Evolutionary conservation across 2,113 vertebrate species (phyloP), one percentile per base, ranked within the genome.

Genomic region (Dicaeum eximium): DNA sequence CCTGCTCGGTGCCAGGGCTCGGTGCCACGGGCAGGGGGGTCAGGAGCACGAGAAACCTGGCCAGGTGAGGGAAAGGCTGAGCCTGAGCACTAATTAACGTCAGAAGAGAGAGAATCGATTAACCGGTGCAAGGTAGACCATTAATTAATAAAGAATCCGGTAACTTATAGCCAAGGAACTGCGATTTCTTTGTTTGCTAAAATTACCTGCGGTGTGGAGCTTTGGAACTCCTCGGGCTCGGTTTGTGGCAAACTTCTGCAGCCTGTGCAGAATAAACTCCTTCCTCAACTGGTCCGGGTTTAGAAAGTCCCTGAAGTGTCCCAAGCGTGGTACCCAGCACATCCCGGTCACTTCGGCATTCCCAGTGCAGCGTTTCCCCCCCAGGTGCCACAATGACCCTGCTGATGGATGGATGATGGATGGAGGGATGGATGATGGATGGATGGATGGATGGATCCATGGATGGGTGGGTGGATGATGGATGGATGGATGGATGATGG

Each of bases 281-380:
- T 15, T 64, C n/a, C 42, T 4, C n/a, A n/a, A n/a, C n/a, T n/a
- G n/a, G n/a, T n/a, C 37, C 2, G 18, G 4, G 42, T 8, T 48
- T 2, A 3, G 5, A 23, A 18, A 24, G 23, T 23, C n/a, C 56
- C 67, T 1, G 0, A 37, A 5, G 0, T 45, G 40, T 3, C 57
- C 7, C 70, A 70, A 2, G n/a, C n/a, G n/a, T n/a, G n/a, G n/a
- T n/a, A n/a, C n/a, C n/a, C n/a, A n/a, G n/a, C n/a, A n/a, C n/a
- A n/a, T n/a, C n/a, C n/a, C n/a, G n/a, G n/a, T n/a, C n/a, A n/a
- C n/a, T n/a, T n/a, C n/a, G n/a, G n/a, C n/a, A n/a, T n/a, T n/a
- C n/a, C n/a, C n/a, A n/a, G n/a, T n/a, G n/a, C n/a, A n/a, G n/a
- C n/a, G n/a, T n/a, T n/a, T n/a, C n/a, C n/a, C n/a, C n/a, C n/a